phyloP scores from a whole-genome alignment of 2,888 invertebrate genomes.

The Lapara coniferarum region DNA sequence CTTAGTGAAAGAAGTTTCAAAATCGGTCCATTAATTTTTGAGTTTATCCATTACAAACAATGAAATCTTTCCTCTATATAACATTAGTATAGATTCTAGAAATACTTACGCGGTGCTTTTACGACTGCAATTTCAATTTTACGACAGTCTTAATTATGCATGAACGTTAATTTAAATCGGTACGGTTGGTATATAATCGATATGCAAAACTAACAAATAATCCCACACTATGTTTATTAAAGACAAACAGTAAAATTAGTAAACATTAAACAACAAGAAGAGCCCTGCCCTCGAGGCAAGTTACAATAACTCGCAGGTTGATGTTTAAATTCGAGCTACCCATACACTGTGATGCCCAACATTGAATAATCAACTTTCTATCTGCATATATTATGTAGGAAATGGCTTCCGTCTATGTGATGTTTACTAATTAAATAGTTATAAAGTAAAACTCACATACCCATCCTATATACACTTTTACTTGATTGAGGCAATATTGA shows the following conservation, averaged over 20 bases:
- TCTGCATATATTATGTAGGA: background rate
- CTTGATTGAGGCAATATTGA: no score
- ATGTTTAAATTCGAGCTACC: constrained; percentile 56
- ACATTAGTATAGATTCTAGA: background rate
- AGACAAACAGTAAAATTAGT: constrained; percentile 61
- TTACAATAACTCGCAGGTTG: constrained; percentile 57
- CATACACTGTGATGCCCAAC: constrained; percentile 25
- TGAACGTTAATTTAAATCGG: constrained; percentile 42
- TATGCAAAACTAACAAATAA: constrained; percentile 53
- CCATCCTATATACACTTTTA: no score
- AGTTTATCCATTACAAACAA: no score
- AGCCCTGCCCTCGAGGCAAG: constrained; percentile 58
- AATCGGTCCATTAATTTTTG: no score
- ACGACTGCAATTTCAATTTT: constrained; percentile 7
- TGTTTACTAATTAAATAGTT: no score
- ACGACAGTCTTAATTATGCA: constrained; percentile 30
- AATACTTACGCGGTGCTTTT: constrained; percentile 1
- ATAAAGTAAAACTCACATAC: no score
- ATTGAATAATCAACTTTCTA: constrained; percentile 20
- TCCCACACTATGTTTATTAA: constrained; percentile 60
- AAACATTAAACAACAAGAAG: constrained; percentile 63
- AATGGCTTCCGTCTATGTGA: no score
- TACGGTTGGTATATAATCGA: constrained; percentile 49
- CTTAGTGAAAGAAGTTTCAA: no score
- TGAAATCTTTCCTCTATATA: no score